A percentile compares a stretch with the other conserved stretches of the same genome.
These are phyloP conservation scores for Oxyura jamaicensis DNA, from an alignment of 2,113 vertebrate species.

Conservation along the genomic window DNA sequence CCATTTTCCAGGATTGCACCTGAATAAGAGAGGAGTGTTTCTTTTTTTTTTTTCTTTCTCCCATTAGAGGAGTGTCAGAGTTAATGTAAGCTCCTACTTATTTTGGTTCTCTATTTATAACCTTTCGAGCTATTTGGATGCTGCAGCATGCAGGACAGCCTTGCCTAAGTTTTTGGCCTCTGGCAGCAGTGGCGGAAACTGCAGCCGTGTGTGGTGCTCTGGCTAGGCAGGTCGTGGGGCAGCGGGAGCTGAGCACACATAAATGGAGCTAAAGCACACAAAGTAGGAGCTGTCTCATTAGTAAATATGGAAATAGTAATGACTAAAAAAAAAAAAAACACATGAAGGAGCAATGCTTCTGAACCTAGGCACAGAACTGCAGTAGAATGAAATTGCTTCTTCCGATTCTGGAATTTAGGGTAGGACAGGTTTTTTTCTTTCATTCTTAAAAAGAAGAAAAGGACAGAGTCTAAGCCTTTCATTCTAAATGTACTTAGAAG, in stretches of 20 bases:
- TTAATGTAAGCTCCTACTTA: constrained; percentile 1
- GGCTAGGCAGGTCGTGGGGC: background rate
- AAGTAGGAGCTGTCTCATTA: background rate
- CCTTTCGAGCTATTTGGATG: background rate
- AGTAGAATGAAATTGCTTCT: background rate
- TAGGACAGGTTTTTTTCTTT: background rate
- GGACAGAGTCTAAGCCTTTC: background rate
- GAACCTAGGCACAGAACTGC: background rate
- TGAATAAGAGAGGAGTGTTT: background rate
- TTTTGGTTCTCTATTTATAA: background rate
- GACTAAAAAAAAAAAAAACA: background rate
- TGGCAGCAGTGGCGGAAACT: background rate
- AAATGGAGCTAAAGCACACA: background rate
- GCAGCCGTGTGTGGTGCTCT: background rate
- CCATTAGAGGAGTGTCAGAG: background rate
- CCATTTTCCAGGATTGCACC: background rate
- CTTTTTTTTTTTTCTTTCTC: background rate
- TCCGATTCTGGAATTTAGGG: background rate
- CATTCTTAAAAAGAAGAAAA: background rate
- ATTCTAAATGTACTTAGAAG: background rate
- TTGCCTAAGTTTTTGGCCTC: background rate
- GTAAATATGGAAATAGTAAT: background rate
- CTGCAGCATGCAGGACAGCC: background rate
- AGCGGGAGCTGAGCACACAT: background rate
- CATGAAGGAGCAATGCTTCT: background rate